These are phyloP conservation scores for Strigops habroptila DNA, from an alignment of 2,113 vertebrate species.

Conservation along the genomic window DNA sequence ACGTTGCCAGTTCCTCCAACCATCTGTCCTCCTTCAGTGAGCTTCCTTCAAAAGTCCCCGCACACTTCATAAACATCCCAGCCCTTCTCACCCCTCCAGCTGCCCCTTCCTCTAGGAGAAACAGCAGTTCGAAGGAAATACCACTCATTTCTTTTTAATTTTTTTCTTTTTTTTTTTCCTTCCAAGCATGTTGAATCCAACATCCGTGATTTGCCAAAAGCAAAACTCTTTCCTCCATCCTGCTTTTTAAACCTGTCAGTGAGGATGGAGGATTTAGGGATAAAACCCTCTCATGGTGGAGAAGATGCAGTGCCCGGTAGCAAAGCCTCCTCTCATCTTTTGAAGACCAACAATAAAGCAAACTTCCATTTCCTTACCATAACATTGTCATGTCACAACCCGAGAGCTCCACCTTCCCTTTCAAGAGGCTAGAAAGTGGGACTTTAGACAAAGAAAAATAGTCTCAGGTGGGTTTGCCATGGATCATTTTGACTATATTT, in stretches of 20 bases:
- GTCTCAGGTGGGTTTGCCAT: slow-evolving; percentile 71
- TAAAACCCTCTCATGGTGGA: neutral
- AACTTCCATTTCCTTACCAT: slow-evolving; percentile 61
- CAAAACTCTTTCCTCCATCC: neutral
- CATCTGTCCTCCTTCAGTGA: slow-evolving; percentile 59
- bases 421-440: slow-evolving; percentile 45
- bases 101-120: slow-evolving; percentile 48
- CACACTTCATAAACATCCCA: slow-evolving; percentile 62
- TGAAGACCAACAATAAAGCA: slow-evolving; percentile 52
- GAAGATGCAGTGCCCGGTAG: neutral
- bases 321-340: neutral
- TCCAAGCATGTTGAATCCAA: neutral
- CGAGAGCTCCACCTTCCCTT: slow-evolving; percentile 53
- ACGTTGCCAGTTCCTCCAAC: neutral
- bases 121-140: slow-evolving; percentile 34
- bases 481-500: slow-evolving; percentile 72
- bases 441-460: slow-evolving; percentile 47
- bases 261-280: neutral
- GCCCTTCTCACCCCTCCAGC: slow-evolving; percentile 51
- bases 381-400: slow-evolving; percentile 47
- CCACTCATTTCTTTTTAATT: neutral
- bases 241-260: neutral
- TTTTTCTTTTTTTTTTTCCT: neutral
- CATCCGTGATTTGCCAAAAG: neutral
- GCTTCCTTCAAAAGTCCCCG: slow-evolving; percentile 47